phyloP scores from a whole-genome alignment of 2,113 vertebrate genomes.

The Mola mola region DNA sequence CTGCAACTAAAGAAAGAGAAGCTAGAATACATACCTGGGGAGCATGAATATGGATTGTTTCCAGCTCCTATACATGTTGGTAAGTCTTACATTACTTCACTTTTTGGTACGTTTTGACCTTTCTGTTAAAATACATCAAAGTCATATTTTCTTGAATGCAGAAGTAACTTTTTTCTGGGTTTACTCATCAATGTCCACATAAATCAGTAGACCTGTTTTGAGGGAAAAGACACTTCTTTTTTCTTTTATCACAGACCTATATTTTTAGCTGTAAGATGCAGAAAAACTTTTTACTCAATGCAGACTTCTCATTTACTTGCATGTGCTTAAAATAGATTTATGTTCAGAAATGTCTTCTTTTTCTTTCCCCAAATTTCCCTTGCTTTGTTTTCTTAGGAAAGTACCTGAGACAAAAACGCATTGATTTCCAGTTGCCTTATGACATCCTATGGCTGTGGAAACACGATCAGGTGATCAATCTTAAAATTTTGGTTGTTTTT shows the following conservation, averaged over 20 bases:
- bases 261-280: background rate
- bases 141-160: background rate
- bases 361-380: background rate
- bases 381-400: slow-evolving; percentile 84
- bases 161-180: background rate
- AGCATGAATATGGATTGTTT: slow-evolving; percentile 94
- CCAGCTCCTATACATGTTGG: slow-evolving; percentile 96
- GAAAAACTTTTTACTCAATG: no score
- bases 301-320: no score
- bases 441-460: slow-evolving; percentile 99
- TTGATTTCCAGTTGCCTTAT: slow-evolving; percentile 98
- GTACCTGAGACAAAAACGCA: slow-evolving; percentile 96
- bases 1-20: slow-evolving; percentile 97
- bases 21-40: slow-evolving; percentile 93
- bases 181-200: slow-evolving; percentile 7
- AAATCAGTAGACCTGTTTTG: slow-evolving; percentile 6
- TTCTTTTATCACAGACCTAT: background rate
- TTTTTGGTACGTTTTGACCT: background rate
- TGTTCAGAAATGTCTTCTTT: background rate
- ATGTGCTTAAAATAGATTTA: no score
- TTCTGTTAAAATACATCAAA: background rate
- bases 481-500: slow-evolving; percentile 8
- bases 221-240: background rate
- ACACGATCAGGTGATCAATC: slow-evolving; percentile 92
- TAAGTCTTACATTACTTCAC: slow-evolving; percentile 75